Base-by-base conservation (phyloP, 2,888 invertebrate species). In the Pachymerium ferrugineum region DNA sequence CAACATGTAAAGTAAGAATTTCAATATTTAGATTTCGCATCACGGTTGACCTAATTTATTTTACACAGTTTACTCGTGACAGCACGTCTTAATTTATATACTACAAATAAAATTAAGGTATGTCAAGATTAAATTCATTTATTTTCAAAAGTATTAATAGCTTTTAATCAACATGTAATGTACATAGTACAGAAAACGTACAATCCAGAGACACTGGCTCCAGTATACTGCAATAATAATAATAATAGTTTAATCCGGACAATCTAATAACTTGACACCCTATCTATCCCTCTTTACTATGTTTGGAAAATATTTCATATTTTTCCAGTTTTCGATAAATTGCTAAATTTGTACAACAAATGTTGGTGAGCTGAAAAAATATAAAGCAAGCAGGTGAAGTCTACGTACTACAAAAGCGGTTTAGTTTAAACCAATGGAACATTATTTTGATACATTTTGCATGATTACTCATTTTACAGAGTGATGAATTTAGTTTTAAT, bases 81-180 rank as follows among this genome's bases (percentile, higher is more conserved):
- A n/a, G n/a, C n/a, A n/a, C n/a, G n/a, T n/a, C n/a, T n/a, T n/a
- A n/a, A n/a, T n/a, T n/a, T n/a, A 35, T 35, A 14, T 35, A 35
- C 14, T 12, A 35, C 28, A n/a, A n/a, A 68, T 22, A 2, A 25
- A 68, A 68, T 28, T 22, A 25, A 68, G 10, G 30, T 22, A 68
- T 22, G 1, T 29, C 5, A 68, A 25, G 6, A 67, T 3, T 4
- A n/a, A 12, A 25, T 54, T 22, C 10, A 14, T 54, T 54, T 54
- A 25, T 54, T 28, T 54, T 71, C 38, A 71, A 71, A 71, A 71
- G 71, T 71, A 71, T 19, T 33, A 71, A 71, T 71, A 22, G 35
- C 71, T 71, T 71, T 71, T 71, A 71, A 71, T 71, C 71, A 70
- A 70, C 70, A 33, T 71, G 35, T 35, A 71, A 35, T 71, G 71